Evolutionary conservation across 2,797 vertebrate genomes (phyloP).

Genomic region (Neosilurus hyrtlii): DNA sequence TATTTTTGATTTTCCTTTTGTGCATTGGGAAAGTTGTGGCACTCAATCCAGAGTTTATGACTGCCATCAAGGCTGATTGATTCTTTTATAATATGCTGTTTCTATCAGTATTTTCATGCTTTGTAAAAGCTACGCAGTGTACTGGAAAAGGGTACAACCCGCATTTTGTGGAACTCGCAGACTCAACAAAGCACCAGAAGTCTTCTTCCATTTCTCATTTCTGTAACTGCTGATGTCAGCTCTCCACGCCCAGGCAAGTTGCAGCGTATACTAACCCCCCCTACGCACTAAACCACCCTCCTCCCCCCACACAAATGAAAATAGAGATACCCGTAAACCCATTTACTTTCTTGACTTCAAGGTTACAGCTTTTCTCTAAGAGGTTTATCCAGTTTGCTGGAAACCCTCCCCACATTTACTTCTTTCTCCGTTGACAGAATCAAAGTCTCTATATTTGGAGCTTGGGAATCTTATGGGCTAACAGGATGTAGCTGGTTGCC

Average conservation of each 20-base stretch:
- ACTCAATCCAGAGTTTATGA: background rate
- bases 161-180: conserved; percentile 9
- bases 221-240: conserved; percentile 29
- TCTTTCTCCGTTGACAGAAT: conserved; percentile 24
- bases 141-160: conserved; percentile 4
- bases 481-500: conserved; percentile 41
- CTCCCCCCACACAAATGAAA: background rate
- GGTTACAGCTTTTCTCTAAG: conserved; percentile 27
- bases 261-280: background rate
- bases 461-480: conserved; percentile 37
- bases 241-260: background rate
- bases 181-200: conserved; percentile 18
- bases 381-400: conserved; percentile 29
- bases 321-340: background rate
- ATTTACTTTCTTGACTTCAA: conserved; percentile 12
- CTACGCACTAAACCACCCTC: background rate
- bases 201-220: conserved; percentile 9
- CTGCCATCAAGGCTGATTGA: background rate
- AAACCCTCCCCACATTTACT: conserved; percentile 16
- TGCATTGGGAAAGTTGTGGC: background rate
- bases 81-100: conserved; percentile 26
- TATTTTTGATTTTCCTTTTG: background rate
- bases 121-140: conserved; percentile 22
- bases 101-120: conserved; percentile 2
- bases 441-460: conserved; percentile 50